These are phyloP conservation scores for Heliconius erato DNA, from an alignment of 2,888 invertebrate species.

Conservation along the genomic window DNA sequence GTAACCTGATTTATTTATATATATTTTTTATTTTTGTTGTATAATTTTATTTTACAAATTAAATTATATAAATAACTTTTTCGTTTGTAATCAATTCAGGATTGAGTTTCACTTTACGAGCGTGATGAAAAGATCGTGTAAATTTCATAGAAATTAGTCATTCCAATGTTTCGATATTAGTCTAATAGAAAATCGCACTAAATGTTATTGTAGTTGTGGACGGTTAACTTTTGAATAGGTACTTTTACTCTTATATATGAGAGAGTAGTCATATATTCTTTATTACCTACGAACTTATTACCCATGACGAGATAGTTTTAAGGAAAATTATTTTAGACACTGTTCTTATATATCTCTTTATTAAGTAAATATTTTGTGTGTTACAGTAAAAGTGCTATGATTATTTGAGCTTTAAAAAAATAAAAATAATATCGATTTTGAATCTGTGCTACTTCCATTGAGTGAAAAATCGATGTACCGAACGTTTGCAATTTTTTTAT, in stretches of 20 bases:
- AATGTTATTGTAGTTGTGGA: background rate
- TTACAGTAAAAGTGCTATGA: background rate
- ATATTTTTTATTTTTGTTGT: no score
- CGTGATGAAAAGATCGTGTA: no score
- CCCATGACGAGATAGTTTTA: constrained; percentile 28
- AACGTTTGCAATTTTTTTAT: no score
- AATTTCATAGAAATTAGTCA: no score
- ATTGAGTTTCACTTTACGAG: no score
- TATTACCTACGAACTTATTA: constrained; percentile 31
- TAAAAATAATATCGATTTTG: background rate
- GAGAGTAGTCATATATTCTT: constrained; percentile 15
- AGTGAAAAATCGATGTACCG: background rate
- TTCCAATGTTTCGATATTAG: no score
- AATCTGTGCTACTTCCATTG: background rate
- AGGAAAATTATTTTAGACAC: background rate
- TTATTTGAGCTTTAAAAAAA: background rate
- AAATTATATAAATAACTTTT: no score
- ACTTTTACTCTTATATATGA: constrained; percentile 9
- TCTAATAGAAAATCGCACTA: no score
- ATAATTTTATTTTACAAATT: no score
- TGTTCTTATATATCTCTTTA: background rate
- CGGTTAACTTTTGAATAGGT: constrained; percentile 8
- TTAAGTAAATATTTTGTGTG: background rate
- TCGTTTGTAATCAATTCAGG: no score
- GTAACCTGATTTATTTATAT: background rate